Conservation (phyloP, 2,888 invertebrate species). For the Lithophane socia region DNA sequence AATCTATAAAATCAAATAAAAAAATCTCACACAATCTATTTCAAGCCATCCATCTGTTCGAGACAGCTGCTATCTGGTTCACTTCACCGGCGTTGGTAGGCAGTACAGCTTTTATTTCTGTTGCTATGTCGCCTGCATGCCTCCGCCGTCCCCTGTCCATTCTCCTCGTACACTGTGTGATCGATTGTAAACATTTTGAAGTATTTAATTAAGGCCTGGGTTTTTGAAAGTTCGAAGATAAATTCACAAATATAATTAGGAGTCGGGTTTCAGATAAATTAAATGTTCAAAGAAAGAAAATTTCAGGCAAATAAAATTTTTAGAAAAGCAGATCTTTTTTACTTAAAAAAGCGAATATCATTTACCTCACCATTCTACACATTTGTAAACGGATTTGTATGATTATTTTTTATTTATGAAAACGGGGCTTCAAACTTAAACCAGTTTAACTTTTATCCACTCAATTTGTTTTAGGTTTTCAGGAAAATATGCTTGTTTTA, state of each 20-base stretch:
- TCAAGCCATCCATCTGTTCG: neutral
- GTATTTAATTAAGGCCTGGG: too few relatives aligned
- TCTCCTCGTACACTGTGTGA: neutral
- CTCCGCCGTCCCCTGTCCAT: neutral
- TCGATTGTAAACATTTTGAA: neutral
- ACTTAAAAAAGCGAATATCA: neutral
- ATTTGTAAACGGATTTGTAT: neutral
- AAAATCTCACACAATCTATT: neutral
- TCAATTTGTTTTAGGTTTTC: too few relatives aligned
- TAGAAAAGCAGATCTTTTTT: too few relatives aligned
- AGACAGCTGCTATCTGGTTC: neutral
- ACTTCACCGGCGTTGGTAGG: neutral
- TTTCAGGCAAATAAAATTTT: too few relatives aligned
- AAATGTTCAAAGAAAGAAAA: too few relatives aligned
- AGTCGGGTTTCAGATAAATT: too few relatives aligned
- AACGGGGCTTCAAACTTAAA: too few relatives aligned
- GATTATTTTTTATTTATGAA: too few relatives aligned
- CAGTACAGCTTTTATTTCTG: neutral
- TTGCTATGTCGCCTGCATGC: constrained; percentile 12
- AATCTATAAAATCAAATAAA: neutral
- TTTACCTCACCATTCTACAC: neutral
- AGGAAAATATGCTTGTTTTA: too few relatives aligned
- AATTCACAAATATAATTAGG: too few relatives aligned
- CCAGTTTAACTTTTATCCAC: too few relatives aligned
- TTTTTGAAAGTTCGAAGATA: too few relatives aligned